Percentiles rank a stretch among this genome's conserved stretches.
phyloP scores from a whole-genome alignment of 1,140 invertebrate species.

The Bilobella aurantiaca region DNA sequence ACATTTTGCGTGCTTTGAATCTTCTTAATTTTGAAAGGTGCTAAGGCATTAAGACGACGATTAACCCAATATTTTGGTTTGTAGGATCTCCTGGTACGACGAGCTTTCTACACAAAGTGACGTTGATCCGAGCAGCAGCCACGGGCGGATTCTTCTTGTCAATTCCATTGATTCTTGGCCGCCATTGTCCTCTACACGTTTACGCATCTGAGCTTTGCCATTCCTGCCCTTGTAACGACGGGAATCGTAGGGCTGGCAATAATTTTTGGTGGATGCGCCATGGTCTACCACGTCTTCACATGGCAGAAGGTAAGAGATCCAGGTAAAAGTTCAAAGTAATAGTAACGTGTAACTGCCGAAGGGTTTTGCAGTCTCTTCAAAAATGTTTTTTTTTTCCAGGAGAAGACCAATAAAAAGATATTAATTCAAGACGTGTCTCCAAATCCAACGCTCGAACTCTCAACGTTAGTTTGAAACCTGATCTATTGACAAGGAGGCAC shows the following conservation, averaged over 20 bases:
- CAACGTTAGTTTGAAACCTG: conserved; percentile 35
- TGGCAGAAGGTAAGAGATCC: conserved; percentile 29
- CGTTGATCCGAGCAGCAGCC: conserved; percentile 28
- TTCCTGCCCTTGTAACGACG: conserved; percentile 29
- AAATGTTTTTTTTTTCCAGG: conserved; percentile 17
- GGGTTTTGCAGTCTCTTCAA: too few species aligned
- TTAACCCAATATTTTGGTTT: background rate
- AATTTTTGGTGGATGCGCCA: conserved; percentile 31
- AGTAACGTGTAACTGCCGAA: too few species aligned
- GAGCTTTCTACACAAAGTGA: conserved; percentile 31
- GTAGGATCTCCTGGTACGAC: conserved; percentile 30
- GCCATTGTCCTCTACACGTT: conserved; percentile 34
- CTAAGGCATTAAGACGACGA: too few species aligned
- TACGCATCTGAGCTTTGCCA: conserved; percentile 31
- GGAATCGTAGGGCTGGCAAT: conserved; percentile 26
- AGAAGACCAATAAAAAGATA: conserved; percentile 29
- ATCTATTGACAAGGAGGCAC: too few species aligned
- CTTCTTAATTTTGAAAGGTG: background rate
- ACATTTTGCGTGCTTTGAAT: too few species aligned
- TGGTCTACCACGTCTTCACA: conserved; percentile 33
- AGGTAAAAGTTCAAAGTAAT: background rate
- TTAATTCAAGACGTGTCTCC: conserved; percentile 23
- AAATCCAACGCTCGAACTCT: conserved; percentile 33
- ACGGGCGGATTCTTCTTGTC: conserved; percentile 35
- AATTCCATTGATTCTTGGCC: conserved; percentile 33